Conservation (phyloP, 2,113 vertebrate genomes). For the Ia io region DNA sequence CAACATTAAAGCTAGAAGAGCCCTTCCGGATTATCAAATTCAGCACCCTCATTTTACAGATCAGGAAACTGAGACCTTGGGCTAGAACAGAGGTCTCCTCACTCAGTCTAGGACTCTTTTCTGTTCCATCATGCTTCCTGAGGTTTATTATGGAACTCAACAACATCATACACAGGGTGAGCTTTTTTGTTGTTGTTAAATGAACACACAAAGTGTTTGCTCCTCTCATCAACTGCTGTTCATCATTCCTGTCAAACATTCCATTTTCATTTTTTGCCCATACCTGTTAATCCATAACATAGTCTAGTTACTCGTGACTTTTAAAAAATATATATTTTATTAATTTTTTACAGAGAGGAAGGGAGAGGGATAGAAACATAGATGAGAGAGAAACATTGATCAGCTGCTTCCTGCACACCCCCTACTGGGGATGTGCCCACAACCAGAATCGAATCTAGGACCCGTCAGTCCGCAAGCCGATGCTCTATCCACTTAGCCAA, state of each 20-base stretch:
- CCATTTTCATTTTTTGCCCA: not conserved
- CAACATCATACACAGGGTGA: constrained; percentile 39
- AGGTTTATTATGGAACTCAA: constrained; percentile 38
- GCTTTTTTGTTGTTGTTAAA: not conserved
- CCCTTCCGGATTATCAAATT: constrained; percentile 6
- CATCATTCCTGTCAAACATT: not conserved
- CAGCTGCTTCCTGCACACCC: too few species aligned
- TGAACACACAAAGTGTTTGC: not conserved
- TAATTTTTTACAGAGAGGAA: too few species aligned
- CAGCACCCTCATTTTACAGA: constrained; percentile 52
- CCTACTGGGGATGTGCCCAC: too few species aligned
- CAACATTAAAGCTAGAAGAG: not conserved
- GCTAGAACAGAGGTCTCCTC: constrained; percentile 47
- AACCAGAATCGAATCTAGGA: too few species aligned
- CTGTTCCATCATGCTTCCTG: not conserved
- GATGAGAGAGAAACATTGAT: too few species aligned
- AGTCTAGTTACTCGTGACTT: not conserved
- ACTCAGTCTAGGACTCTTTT: constrained; percentile 17
- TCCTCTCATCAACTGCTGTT: not conserved
- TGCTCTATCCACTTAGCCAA: too few species aligned
- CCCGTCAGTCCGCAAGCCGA: too few species aligned
- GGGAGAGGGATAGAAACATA: too few species aligned
- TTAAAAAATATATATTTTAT: too few species aligned
- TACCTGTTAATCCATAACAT: not conserved
- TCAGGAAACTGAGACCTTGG: constrained; percentile 40